Evolutionary conservation across 1,140 invertebrate species (phyloP).

Genomic region (Rhopalosiphum padi): DNA sequence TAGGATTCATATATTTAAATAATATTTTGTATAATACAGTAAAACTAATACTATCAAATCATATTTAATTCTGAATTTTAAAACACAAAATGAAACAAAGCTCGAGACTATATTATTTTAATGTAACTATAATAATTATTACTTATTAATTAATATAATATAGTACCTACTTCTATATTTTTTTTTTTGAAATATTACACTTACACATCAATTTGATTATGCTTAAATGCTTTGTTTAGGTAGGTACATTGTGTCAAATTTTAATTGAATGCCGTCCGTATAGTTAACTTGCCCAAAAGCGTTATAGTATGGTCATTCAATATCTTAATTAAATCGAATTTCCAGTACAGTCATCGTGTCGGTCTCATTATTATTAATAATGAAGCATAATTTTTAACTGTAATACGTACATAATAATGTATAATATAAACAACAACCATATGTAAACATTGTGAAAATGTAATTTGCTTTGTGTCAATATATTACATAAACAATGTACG

Average conservation of each 20-base stretch:
- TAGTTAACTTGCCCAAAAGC: background rate
- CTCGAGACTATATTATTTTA: background rate
- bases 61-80: background rate
- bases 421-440: background rate
- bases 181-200: background rate
- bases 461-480: background rate
- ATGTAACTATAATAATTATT: background rate
- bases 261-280: background rate
- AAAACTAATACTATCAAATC: background rate
- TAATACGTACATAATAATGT: background rate
- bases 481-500: background rate
- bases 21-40: background rate
- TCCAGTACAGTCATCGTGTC: background rate
- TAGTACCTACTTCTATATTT: background rate
- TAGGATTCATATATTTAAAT: too few relatives aligned
- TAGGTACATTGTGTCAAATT: background rate
- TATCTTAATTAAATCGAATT: background rate
- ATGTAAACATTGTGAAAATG: background rate
- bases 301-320: background rate
- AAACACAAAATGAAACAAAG: background rate
- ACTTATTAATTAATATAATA: background rate
- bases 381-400: background rate
- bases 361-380: conserved; percentile 19
- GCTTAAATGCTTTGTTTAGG: background rate
- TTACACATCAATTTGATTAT: background rate